Base-by-base conservation (phyloP, 2,113 vertebrate species). In the Prionailurus bengalensis region DNA sequence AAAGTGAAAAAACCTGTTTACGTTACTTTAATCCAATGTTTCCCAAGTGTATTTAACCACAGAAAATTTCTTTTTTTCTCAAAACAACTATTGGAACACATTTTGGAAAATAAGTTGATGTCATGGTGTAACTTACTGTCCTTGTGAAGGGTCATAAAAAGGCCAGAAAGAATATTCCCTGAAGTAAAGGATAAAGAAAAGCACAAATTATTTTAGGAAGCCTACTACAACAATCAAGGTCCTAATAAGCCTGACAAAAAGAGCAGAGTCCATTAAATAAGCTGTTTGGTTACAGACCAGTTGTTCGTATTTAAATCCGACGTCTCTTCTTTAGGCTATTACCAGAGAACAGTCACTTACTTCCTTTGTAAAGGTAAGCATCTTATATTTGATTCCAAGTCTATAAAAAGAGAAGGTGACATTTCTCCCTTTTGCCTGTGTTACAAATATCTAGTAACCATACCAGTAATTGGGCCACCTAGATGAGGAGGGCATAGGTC, bases 21-120 rank as follows among this genome's bases (percentile, higher is more conserved):
- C 71, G 90, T 95, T 27, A 73, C 14, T 65, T 85, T 70, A 84
- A 51, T 55, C 51, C 36, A 90, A 65, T 92, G 58, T 71, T 76
- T 92, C 87, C 81, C 76, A 91, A 96, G 76, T 80, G 80, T 71
- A 65, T 97, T 80, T 78, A 80, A 92, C 53, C 53, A 25, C 36
- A 92, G 65, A 79, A 65, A 80, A 65, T 76, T 71, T 80, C 29
- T 55, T 13, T 68, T 29, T 84, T 3, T 53, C 25, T 66, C 15
- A n/a, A 42, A 95, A 65, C 71, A 94, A 88, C 84, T 90, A 94
- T 42, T 98, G 96, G 95, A 95, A 95, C 51, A 73, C 71, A 78
- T 73, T 97, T 85, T 96, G 94, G 95, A 97, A 97, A 97, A 97
- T 96, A 97, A 89, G 7, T 68, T 87, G 55, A 36, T 92, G 91